Evolutionary conservation across 2,113 vertebrate genomes (phyloP).

Genomic region (Sceloporus undulatus): DNA sequence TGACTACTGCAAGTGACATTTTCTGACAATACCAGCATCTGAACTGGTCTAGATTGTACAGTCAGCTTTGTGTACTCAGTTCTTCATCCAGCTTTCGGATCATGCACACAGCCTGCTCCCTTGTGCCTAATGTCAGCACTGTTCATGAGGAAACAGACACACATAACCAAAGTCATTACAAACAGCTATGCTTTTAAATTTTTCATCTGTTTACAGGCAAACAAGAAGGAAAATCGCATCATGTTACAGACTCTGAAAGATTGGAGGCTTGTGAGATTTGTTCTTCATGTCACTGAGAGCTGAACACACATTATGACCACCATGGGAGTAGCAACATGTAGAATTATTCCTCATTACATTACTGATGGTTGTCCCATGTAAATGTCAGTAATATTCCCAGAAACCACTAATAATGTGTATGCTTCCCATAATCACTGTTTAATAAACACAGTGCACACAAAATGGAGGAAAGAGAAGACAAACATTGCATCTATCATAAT

Average conservation of each 20-base stretch:
- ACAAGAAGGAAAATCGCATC: neutral
- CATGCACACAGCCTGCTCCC: neutral
- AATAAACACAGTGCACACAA: neutral
- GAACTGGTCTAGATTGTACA: neutral
- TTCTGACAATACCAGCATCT: neutral
- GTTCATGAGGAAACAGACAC: neutral
- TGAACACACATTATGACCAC: neutral
- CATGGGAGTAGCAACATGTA: neutral
- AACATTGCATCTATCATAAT: too few species aligned
- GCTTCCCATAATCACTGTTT: neutral
- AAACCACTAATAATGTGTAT: neutral
- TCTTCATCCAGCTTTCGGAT: neutral
- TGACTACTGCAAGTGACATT: neutral
- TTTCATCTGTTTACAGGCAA: neutral
- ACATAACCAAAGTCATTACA: neutral
- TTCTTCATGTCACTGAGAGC: neutral
- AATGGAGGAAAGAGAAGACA: too few species aligned
- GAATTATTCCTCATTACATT: neutral
- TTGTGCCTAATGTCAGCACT: neutral
- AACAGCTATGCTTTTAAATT: neutral
- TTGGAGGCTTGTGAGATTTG: neutral
- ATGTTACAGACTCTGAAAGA: neutral
- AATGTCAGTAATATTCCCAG: neutral
- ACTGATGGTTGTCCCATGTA: neutral
- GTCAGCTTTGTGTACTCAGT: neutral